Conservation (phyloP, 2,797 vertebrate genomes). For the Bryconaethiops microstoma region DNA sequence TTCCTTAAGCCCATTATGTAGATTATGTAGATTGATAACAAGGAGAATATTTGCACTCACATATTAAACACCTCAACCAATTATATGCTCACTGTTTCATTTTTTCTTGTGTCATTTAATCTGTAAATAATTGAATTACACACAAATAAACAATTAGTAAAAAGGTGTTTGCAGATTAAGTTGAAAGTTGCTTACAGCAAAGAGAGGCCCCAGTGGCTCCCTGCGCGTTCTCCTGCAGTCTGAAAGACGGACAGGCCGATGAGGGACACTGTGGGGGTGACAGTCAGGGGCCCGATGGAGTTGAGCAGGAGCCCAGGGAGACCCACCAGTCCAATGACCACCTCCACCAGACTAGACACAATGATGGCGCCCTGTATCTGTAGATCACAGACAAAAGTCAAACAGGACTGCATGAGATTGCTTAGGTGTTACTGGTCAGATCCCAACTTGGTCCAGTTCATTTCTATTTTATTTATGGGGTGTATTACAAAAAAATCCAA, state of each 20-base stretch:
- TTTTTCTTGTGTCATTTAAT: no score
- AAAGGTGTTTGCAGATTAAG: not conserved
- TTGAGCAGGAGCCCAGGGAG: constrained; percentile 89
- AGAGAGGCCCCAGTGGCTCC: constrained; percentile 94
- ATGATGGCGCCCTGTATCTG: constrained; percentile 96
- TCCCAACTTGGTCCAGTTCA: not conserved
- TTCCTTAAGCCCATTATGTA: no score
- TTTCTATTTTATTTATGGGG: not conserved
- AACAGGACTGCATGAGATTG: not conserved
- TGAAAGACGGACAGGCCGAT: constrained; percentile 93
- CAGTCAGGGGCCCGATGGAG: constrained; percentile 92
- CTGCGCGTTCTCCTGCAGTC: constrained; percentile 88
- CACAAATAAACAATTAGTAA: not conserved
- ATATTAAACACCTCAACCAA: no score
- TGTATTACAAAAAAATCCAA: not conserved
- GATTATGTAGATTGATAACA: not conserved
- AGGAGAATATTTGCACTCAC: not conserved
- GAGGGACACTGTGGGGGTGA: constrained; percentile 92
- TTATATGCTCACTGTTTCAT: no score
- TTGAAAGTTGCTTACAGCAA: constrained; percentile 76
- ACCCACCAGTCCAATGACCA: constrained; percentile 85
- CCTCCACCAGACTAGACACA: constrained; percentile 87
- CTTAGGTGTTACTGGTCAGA: not conserved
- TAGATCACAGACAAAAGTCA: constrained; percentile 9
- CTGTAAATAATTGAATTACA: no score